phyloP scores from a whole-genome alignment of 2,888 invertebrate species.

The Lampropteryx suffumata region DNA sequence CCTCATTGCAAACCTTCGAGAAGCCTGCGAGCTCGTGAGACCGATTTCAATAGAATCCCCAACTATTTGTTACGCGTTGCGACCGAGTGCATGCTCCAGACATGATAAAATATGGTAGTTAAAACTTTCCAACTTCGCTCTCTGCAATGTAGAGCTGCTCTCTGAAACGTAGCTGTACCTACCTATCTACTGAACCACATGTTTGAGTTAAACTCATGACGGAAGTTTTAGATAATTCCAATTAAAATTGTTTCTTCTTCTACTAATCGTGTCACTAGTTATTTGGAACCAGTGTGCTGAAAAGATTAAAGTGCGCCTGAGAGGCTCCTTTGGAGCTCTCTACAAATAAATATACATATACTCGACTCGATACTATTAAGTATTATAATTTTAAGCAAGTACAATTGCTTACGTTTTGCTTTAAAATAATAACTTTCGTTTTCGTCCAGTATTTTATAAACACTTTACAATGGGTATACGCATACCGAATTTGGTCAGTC shows the following conservation, averaged over 20 bases:
- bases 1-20: constrained; percentile 52
- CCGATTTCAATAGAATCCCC: constrained; percentile 28
- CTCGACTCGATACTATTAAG: too few relatives aligned
- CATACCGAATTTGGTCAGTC: constrained; percentile 42
- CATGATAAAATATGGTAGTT: constrained; percentile 33
- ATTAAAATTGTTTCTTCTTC: constrained; percentile 20
- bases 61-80: constrained; percentile 33
- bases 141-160: constrained; percentile 23
- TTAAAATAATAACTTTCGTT: constrained; percentile 1
- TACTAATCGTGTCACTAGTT: too few relatives aligned
- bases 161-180: constrained; percentile 9
- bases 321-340: too few relatives aligned
- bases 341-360: too few relatives aligned
- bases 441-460: not conserved
- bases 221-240: constrained; percentile 21
- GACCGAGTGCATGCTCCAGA: constrained; percentile 30
- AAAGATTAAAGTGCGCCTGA: too few relatives aligned
- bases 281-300: too few relatives aligned
- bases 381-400: too few relatives aligned
- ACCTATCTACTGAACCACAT: constrained; percentile 17
- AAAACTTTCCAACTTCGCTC: constrained; percentile 27
- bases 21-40: constrained; percentile 31
- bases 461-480: constrained; percentile 25
- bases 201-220: constrained; percentile 21
- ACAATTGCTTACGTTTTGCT: constrained; percentile 1